Percentiles rank a stretch among this genome's conserved stretches.
phyloP scores from a whole-genome alignment of 1,140 invertebrate species.

The Pachyrhynchus sulphureomaculatus region DNA sequence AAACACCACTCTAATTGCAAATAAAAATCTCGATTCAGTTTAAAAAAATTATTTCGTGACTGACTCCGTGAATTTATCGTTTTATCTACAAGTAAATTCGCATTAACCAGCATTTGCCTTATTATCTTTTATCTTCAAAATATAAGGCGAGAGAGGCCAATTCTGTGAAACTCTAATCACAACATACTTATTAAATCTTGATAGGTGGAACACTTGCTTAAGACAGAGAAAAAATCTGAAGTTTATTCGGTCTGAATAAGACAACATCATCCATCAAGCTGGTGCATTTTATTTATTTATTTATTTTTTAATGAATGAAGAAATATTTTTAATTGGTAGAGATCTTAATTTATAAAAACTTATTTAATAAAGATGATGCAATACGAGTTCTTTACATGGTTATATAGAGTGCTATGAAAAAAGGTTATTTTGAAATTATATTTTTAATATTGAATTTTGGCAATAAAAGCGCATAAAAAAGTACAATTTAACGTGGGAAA shows the following conservation, averaged over 20 bases:
- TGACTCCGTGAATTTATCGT: slow-evolving; percentile 2
- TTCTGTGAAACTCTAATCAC: slow-evolving; percentile 8
- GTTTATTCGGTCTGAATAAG: background rate
- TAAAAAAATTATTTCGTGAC: slow-evolving; percentile 4
- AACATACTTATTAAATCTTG: slow-evolving; percentile 11
- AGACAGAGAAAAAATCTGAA: background rate
- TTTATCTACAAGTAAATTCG: slow-evolving; percentile 2
- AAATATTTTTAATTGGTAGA: background rate
- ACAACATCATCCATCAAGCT: slow-evolving; percentile 8
- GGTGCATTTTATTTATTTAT: background rate
- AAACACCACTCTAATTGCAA: background rate
- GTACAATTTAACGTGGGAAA: too few relatives aligned
- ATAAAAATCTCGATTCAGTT: background rate
- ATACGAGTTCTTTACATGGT: too few relatives aligned
- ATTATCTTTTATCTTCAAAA: slow-evolving; percentile 1
- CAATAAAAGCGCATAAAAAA: too few relatives aligned
- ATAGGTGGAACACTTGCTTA: background rate
- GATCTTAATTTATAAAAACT: too few relatives aligned
- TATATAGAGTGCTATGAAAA: too few relatives aligned
- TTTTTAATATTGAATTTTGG: too few relatives aligned
- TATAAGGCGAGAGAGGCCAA: slow-evolving; percentile 1
- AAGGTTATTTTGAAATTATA: too few relatives aligned
- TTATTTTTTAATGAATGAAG: background rate
- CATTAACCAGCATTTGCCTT: background rate
- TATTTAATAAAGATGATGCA: too few relatives aligned